Conservation (phyloP, 2,113 vertebrate species). For the Perca schrenkii region DNA sequence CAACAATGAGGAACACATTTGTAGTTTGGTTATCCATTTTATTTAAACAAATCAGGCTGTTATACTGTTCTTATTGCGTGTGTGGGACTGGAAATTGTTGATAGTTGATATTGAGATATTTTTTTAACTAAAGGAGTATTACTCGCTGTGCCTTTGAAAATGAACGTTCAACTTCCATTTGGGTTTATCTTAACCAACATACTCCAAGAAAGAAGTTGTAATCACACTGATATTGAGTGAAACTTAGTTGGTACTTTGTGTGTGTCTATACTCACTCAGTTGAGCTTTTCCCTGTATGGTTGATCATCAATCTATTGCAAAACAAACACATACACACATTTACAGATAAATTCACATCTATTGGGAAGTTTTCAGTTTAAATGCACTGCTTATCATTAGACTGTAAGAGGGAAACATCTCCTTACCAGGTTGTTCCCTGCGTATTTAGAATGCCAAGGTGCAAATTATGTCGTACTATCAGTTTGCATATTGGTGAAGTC, state of each 20-base stretch:
- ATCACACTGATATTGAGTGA: neutral
- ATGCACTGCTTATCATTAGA: neutral
- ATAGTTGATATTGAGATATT: neutral
- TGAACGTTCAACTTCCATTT: neutral
- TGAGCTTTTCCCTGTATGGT: neutral
- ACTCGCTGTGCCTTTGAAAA: neutral
- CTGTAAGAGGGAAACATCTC: neutral
- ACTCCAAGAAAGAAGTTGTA: neutral
- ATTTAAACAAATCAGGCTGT: neutral
- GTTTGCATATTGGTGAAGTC: no score
- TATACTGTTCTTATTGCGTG: neutral
- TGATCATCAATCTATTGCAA: neutral
- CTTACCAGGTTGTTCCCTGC: neutral
- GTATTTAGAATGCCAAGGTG: no score
- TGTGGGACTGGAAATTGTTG: neutral
- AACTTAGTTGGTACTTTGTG: neutral
- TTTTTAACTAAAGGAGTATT: neutral
- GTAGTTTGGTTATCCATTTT: neutral
- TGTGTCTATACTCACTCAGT: neutral
- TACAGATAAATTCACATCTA: neutral
- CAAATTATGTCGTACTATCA: no score
- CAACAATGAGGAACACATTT: neutral
- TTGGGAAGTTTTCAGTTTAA: neutral
- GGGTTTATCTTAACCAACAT: neutral
- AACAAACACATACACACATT: neutral